Evolutionary conservation across 2,797 vertebrate genomes (phyloP), one percentile per base, ranked within the genome.

Genomic region (Centropyge bicolor): DNA sequence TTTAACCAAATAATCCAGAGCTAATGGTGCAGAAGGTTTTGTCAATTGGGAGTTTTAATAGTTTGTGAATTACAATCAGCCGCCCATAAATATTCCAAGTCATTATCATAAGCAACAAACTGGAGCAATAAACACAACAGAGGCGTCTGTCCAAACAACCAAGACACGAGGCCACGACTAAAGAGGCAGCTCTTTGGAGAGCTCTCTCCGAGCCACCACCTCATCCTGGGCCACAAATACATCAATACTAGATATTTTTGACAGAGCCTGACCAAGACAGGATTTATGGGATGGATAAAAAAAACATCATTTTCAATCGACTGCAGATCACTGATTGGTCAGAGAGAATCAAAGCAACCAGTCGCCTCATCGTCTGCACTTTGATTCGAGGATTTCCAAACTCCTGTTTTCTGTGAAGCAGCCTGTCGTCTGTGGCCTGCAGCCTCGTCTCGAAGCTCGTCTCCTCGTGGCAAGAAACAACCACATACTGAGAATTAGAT

Each of bases 81-180:
- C 1, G 10, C 59, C 17, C 38, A 52, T 31, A 84, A 75, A 55
- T n/a, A 51, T 61, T 72, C 68, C 57, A 63, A 61, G 14, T 14
- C 17, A 75, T 74, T 74, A 74, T 61, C 20, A 71, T 16, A 65
- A 67, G 38, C 54, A 74, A 62, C 75, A 76, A 81, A 66, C 35
- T 27, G 40, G 11, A 70, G 55, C 60, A 49, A 60, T 48, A 49
- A 77, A 49, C 45, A 60, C 10, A 76, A 78, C 76, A 75, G 74
- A 83, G 73, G 49, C 60, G 82, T 60, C 74, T 67, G 79, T 64
- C 77, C 55, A 82, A 64, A 66, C 66, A 86, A 80, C 65, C 73
- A 73, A 4, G 17, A 75, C 61, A 8, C 0, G 5, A 52, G 62
- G 41, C 70, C 8, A 38, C 49, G 43, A 75, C 70, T 81, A 81